A percentile compares a stretch with the other conserved stretches of the same genome.
These are phyloP conservation scores for Euglossa dilemma DNA, from an alignment of 1,140 invertebrate species.

Conservation along the genomic window DNA sequence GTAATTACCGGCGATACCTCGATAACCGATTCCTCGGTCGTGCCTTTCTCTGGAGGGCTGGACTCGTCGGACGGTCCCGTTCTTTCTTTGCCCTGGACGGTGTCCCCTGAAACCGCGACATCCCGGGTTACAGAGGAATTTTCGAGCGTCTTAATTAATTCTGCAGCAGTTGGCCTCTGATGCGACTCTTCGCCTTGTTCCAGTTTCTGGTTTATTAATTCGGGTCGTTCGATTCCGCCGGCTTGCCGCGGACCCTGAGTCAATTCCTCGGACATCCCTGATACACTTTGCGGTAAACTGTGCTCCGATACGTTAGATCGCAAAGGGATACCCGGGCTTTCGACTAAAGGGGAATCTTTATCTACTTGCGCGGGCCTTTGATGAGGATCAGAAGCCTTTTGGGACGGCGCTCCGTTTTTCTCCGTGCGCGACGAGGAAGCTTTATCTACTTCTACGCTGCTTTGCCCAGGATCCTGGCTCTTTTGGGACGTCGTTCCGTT, in stretches of 20 bases:
- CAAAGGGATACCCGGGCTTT: background rate
- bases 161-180: too few relatives aligned
- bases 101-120: background rate
- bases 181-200: too few relatives aligned
- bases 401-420: background rate
- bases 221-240: background rate
- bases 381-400: background rate
- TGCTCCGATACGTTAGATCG: background rate
- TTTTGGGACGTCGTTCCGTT: background rate
- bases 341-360: background rate
- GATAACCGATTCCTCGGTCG: background rate
- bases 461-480: background rate
- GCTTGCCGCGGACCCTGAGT: background rate
- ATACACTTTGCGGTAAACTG: background rate
- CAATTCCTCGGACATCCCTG: background rate
- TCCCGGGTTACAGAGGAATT: background rate
- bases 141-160: background rate
- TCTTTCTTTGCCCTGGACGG: background rate
- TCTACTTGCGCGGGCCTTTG: constrained; percentile 1
- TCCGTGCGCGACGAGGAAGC: background rate
- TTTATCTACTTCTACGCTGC: constrained; percentile 4
- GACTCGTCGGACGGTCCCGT: background rate
- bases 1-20: background rate
- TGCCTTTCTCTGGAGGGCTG: background rate
- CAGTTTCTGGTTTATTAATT: background rate